A percentile compares a stretch with the other conserved stretches of the same genome.
phyloP scores from a whole-genome alignment of 2,113 vertebrate genomes.

The Gymnogyps californianus region DNA sequence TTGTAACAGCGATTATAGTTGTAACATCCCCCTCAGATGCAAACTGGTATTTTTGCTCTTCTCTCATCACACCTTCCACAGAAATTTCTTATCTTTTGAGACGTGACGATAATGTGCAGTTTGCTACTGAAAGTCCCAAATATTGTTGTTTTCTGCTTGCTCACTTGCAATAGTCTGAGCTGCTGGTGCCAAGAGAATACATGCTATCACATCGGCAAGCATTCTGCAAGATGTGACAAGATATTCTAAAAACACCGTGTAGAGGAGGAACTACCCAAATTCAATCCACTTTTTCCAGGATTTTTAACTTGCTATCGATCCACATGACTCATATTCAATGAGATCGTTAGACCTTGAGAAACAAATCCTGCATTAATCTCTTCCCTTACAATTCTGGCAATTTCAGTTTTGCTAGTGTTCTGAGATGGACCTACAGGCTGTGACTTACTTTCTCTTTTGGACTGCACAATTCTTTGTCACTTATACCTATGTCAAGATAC shows the following conservation, averaged over 20 bases:
- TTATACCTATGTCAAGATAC: not conserved
- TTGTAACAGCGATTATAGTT: not conserved
- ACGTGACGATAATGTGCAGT: accelerated
- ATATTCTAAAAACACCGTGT: not conserved
- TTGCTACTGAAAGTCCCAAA: not conserved
- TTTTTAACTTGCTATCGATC: not conserved
- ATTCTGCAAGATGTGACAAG: not conserved
- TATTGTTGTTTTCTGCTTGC: not conserved
- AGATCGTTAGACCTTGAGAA: not conserved
- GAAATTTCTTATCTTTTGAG: not conserved
- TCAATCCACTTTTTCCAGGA: not conserved
- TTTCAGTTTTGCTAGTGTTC: not conserved
- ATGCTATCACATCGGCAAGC: no score
- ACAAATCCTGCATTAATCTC: not conserved
- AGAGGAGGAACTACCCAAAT: not conserved
- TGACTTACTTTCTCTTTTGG: not conserved
- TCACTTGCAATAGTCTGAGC: not conserved
- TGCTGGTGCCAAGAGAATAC: not conserved
- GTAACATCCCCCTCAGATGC: not conserved
- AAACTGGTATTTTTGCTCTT: not conserved
- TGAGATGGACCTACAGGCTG: not conserved
- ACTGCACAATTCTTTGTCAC: not conserved
- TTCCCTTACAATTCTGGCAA: not conserved
- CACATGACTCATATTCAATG: not conserved
- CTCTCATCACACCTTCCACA: not conserved